Conservation (phyloP, 2,113 vertebrate species). For the Pyxicephalus adspersus region DNA sequence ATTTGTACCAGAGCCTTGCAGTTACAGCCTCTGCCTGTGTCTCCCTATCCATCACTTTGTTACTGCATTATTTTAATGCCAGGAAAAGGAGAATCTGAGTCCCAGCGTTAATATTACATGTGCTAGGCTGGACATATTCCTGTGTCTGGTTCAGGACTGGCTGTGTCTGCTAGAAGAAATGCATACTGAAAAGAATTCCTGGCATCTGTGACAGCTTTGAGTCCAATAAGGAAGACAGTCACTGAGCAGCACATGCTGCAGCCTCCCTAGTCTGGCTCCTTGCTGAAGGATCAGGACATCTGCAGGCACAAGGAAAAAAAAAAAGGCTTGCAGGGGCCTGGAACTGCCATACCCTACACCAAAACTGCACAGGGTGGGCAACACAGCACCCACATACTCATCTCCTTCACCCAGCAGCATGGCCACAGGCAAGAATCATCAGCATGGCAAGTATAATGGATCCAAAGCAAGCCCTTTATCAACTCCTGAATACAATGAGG, state of each 20-base stretch:
- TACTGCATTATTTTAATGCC: background rate
- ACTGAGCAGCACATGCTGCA: conserved; percentile 41
- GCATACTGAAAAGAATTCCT: conserved; percentile 38
- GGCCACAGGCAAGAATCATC: conserved; percentile 82
- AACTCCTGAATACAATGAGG: conserved; percentile 76
- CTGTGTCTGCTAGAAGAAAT: conserved; percentile 22
- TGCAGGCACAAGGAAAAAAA: conserved; percentile 53
- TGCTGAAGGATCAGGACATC: conserved; percentile 63
- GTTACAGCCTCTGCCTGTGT: background rate
- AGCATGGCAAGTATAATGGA: conserved; percentile 74
- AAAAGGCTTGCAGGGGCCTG: conserved; percentile 1
- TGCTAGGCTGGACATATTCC: background rate
- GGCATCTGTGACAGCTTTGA: conserved; percentile 37
- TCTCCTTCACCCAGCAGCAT: conserved; percentile 68
- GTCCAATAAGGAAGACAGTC: conserved; percentile 41
- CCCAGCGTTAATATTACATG: background rate
- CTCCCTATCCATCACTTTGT: background rate
- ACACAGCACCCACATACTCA: conserved; percentile 18
- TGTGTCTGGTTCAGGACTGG: background rate
- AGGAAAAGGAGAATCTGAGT: background rate
- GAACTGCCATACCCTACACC: background rate
- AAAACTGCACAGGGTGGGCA: background rate
- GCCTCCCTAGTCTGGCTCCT: conserved; percentile 40
- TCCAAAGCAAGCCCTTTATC: conserved; percentile 75
- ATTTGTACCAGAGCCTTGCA: no score